A percentile compares a stretch with the other conserved stretches of the same genome.
These are phyloP conservation scores for Neosilurus mollespiculum DNA, from an alignment of 2,797 vertebrate species.

Conservation along the genomic window DNA sequence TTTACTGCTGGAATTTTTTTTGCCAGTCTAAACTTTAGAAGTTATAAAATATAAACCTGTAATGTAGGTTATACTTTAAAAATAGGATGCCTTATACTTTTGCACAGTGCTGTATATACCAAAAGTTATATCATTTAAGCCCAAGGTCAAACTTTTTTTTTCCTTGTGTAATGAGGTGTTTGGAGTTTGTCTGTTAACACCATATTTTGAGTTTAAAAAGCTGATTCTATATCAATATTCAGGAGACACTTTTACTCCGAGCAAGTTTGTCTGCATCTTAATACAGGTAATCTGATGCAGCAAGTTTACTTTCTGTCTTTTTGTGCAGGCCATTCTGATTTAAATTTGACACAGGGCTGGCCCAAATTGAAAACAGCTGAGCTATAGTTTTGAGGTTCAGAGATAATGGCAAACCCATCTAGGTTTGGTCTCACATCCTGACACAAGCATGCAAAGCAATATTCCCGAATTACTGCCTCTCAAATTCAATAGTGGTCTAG, in stretches of 20 bases:
- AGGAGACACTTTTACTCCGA: not conserved
- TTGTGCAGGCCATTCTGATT: slow-evolving; percentile 21
- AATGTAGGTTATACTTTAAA: no score
- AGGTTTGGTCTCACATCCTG: slow-evolving; percentile 33
- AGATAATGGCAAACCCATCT: slow-evolving; percentile 52
- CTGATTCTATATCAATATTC: not conserved
- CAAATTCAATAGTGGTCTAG: slow-evolving; percentile 48
- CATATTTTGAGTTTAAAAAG: not conserved
- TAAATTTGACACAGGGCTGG: slow-evolving; percentile 45
- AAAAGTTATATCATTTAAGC: no score
- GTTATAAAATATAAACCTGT: no score
- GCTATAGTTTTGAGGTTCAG: slow-evolving; percentile 39
- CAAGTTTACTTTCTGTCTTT: not conserved
- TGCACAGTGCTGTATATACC: no score
- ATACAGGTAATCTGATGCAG: not conserved
- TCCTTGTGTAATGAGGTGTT: no score
- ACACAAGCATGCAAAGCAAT: slow-evolving; percentile 54
- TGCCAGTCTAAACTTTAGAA: no score
- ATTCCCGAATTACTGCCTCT: slow-evolving; percentile 54
- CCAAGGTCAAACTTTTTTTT: not conserved
- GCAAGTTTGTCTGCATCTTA: not conserved
- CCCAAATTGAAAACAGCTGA: slow-evolving; percentile 35
- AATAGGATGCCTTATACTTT: no score
- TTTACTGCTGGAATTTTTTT: no score
- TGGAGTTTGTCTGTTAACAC: not conserved